phyloP scores from a whole-genome alignment of 2,113 vertebrate species.

The Rhynchomys soricoides region DNA sequence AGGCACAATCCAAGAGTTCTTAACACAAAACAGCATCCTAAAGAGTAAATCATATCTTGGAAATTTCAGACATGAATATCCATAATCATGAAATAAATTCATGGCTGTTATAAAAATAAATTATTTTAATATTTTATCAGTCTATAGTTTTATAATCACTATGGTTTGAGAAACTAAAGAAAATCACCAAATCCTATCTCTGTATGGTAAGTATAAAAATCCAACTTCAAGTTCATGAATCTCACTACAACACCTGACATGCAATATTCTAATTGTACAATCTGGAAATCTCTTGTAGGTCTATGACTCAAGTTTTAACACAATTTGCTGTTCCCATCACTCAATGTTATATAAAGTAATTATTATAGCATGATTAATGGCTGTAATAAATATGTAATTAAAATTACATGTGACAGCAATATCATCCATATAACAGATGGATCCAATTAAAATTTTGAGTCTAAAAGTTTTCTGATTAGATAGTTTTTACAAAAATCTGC shows the following conservation, averaged over 20 bases:
- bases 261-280: not conserved
- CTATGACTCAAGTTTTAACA: not conserved
- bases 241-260: not conserved
- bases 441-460: conserved; percentile 12
- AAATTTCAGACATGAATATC: not conserved
- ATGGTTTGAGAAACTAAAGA: not conserved
- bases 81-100: not conserved
- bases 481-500: not conserved
- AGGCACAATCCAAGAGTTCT: not conserved
- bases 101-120: not conserved
- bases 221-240: not conserved
- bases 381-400: conserved; percentile 41
- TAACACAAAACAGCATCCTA: not conserved
- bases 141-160: not conserved
- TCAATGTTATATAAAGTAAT: conserved; percentile 11
- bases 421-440: not conserved
- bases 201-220: not conserved
- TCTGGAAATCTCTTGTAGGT: not conserved
- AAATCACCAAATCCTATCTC: not conserved
- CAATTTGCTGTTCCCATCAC: not conserved
- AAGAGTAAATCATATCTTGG: not conserved
- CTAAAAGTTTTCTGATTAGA: not conserved
- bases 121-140: not conserved
- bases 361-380: not conserved
- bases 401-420: conserved; percentile 43